Evolutionary conservation across 2,797 vertebrate species (phyloP).

Genomic region (Echeneis naucrates): DNA sequence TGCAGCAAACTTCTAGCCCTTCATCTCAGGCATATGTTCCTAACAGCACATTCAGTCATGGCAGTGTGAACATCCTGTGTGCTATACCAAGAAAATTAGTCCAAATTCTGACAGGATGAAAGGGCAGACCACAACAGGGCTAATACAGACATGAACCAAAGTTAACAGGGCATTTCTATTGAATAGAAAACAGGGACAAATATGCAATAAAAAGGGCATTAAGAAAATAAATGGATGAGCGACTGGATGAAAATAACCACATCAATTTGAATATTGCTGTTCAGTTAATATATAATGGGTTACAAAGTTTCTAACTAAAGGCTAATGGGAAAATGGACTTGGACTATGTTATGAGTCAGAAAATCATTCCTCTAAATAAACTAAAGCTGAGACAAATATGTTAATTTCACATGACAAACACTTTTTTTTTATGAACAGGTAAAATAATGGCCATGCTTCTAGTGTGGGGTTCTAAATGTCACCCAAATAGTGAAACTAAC

Average conservation of each 20-base stretch:
- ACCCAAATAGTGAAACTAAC: background rate
- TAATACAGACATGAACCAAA: background rate
- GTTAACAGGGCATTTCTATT: background rate
- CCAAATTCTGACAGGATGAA: background rate
- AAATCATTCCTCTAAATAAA: conserved; percentile 24
- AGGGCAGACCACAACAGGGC: background rate
- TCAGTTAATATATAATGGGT: conserved; percentile 5
- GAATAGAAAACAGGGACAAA: background rate
- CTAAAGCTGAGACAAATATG: conserved; percentile 10
- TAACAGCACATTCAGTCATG: background rate
- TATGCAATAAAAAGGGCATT: background rate
- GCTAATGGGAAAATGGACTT: conserved; percentile 31
- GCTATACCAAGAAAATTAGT: background rate
- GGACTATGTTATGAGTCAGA: conserved; percentile 3
- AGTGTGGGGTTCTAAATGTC: background rate
- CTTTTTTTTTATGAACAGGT: background rate
- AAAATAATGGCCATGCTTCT: conserved; percentile 4
- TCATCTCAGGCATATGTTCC: background rate
- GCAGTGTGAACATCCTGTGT: conserved; percentile 2
- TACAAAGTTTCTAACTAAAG: conserved; percentile 21
- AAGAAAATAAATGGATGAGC: background rate
- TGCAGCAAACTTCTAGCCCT: too few relatives aligned
- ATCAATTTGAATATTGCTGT: conserved; percentile 7
- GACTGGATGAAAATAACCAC: conserved; percentile 1
- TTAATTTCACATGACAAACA: conserved; percentile 1